Evolutionary conservation across 2,797 vertebrate species (phyloP), one percentile per base, ranked within the genome.

Genomic region (Lutjanus argentimaculatus): DNA sequence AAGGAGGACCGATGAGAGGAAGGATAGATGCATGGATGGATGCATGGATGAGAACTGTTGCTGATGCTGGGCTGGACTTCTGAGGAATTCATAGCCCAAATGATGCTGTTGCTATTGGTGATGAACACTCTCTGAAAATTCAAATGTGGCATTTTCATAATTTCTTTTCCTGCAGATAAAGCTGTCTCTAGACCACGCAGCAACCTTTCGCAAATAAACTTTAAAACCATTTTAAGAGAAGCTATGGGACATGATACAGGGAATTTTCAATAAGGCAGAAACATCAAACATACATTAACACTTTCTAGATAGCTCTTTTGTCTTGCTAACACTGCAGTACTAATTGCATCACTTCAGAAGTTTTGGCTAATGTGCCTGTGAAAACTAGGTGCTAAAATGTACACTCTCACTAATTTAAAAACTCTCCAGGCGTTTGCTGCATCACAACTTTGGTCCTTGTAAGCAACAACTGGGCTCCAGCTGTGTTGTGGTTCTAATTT

Each of bases 1-100:
- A 87, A 82, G 52, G 72, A 87, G 74, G 79, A 72, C 46, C 69
- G 83, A 92, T 80, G 83, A 92, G 72, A 82, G 70, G 43, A 87
- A 62, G 79, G 77, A 84, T 55, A 64, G 88, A 84, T 77, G 78
- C 74, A 82, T 83, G 79, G 76, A 85, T 81, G 59, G 84, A 85
- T 43, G 67, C 67, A 76, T 57, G 67, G 45, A 75, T 75, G 68
- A 89, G 67, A 85, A 75, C 48, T 40, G 67, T 57, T 79, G 75
- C 68, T 80, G 80, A 89, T 10, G 57, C 72, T 67, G 70, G 36
- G n/a, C 65, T 80, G 48, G 49, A 80, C 71, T 72, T 85, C 46
- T 77, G 16, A 78, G 61, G 65, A 89, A 80, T 84, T 80, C 65
- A 73, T 59, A 58, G 40, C 25, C 14, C 52, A 70, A 68, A 74